These are phyloP conservation scores for Oscheius onirici DNA, from an alignment of 2,888 invertebrate species.

Conservation along the genomic window DNA sequence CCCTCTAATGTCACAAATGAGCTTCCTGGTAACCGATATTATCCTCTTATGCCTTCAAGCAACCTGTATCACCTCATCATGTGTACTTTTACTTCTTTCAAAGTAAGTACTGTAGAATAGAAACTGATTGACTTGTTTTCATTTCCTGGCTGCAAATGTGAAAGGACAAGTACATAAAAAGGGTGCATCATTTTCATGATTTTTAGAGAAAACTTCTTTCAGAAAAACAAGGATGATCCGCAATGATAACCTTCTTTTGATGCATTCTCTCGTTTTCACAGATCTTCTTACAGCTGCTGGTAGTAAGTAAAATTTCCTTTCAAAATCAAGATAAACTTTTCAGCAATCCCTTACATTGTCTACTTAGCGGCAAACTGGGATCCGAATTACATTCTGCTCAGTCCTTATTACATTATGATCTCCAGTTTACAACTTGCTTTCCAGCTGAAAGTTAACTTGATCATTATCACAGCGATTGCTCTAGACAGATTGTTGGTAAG, in stretches of 20 bases:
- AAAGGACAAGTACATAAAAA: no score
- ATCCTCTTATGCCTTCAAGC: background rate
- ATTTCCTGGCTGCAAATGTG: no score
- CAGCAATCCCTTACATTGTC: constrained; percentile 12
- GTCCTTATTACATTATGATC: background rate
- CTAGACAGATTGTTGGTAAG: constrained; percentile 16
- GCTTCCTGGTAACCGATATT: background rate
- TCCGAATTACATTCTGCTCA: background rate
- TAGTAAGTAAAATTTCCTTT: background rate
- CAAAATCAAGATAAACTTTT: background rate
- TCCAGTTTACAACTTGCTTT: constrained; percentile 3
- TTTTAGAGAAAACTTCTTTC: background rate
- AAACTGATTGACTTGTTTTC: no score
- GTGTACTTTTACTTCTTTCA: background rate
- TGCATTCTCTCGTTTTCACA: background rate
- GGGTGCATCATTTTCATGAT: background rate
- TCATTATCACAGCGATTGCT: constrained; percentile 10
- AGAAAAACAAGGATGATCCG: background rate
- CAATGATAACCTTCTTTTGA: background rate
- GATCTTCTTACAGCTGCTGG: background rate
- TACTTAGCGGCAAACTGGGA: constrained; percentile 16
- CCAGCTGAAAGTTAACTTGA: constrained; percentile 18
- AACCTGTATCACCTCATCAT: background rate
- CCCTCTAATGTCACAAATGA: background rate
- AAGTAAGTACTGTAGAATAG: background rate